Percentiles rank a stretch among this genome's conserved stretches.
Evolutionary conservation across 1,140 invertebrate genomes (phyloP).

Genomic region (Nautilus pompilius): DNA sequence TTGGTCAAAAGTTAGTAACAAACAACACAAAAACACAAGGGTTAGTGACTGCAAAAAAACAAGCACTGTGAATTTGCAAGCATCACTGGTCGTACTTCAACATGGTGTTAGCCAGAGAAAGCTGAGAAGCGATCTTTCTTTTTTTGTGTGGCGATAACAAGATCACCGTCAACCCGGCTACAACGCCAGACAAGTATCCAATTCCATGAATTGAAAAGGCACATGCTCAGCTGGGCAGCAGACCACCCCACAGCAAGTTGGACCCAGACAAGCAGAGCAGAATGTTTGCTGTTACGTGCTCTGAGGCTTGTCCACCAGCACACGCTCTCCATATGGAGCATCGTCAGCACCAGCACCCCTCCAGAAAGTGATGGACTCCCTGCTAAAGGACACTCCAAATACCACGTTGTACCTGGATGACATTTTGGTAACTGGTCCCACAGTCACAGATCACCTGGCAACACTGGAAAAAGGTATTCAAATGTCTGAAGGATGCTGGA

Average conservation of each 20-base stretch:
- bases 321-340: conserved; percentile 13
- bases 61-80: no score
- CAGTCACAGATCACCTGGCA: conserved; percentile 12
- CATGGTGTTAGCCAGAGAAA: conserved; percentile 44
- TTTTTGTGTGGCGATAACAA: conserved; percentile 42
- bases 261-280: conserved; percentile 19
- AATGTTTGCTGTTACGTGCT: conserved; percentile 19
- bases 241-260: conserved; percentile 23
- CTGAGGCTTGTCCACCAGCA: conserved; percentile 12
- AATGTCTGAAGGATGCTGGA: conserved; percentile 8
- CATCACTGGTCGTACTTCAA: no score
- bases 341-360: conserved; percentile 57
- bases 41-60: no score
- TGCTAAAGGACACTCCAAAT: no score
- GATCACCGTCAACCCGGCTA: conserved; percentile 22
- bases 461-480: conserved; percentile 17
- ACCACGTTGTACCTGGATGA: no score
- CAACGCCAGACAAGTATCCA: conserved; percentile 22
- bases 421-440: conserved; percentile 13
- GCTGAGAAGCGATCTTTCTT: conserved; percentile 18
- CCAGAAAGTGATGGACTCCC: no score
- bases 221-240: conserved; percentile 17
- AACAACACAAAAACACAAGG: no score
- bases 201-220: conserved; percentile 25
- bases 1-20: no score